phyloP scores from a whole-genome alignment of 2,888 invertebrate species.

The Scaptomyza tumidula region DNA sequence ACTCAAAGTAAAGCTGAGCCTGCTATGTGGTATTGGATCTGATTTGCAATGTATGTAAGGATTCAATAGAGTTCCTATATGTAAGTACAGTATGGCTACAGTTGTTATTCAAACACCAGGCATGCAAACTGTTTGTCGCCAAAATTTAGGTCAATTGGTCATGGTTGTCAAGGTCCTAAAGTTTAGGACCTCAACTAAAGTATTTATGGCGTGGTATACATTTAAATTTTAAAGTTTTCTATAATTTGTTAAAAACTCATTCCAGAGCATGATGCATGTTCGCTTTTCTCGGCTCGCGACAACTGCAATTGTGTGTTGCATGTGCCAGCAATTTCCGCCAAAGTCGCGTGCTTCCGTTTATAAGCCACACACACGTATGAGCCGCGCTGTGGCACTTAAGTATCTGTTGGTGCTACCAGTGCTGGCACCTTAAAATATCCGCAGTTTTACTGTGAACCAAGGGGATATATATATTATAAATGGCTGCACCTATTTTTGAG shows the following conservation, averaged over 20 bases:
- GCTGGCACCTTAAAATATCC: constrained; percentile 65
- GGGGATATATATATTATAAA: constrained; percentile 30
- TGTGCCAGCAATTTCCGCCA: constrained; percentile 71
- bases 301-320: constrained; percentile 69
- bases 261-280: constrained; percentile 28
- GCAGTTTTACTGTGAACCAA: constrained; percentile 48
- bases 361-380: constrained; percentile 49
- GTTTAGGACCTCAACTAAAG: too few species aligned
- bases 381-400: constrained; percentile 61
- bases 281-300: constrained; percentile 12
- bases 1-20: constrained; percentile 7
- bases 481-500: constrained; percentile 3
- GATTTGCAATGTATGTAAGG: constrained; percentile 51
- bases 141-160: constrained; percentile 76
- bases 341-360: constrained; percentile 74
- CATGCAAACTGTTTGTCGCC: constrained; percentile 61
- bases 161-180: constrained; percentile 73
- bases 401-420: constrained; percentile 54
- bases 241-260: constrained; percentile 62
- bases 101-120: constrained; percentile 27
- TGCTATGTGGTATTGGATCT: constrained; percentile 42
- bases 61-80: constrained; percentile 58
- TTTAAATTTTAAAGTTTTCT: constrained; percentile 50
- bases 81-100: background rate
- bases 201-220: constrained; percentile 72